Conservation (phyloP, 2,797 vertebrate species). For the Cirrhinus mrigala region DNA sequence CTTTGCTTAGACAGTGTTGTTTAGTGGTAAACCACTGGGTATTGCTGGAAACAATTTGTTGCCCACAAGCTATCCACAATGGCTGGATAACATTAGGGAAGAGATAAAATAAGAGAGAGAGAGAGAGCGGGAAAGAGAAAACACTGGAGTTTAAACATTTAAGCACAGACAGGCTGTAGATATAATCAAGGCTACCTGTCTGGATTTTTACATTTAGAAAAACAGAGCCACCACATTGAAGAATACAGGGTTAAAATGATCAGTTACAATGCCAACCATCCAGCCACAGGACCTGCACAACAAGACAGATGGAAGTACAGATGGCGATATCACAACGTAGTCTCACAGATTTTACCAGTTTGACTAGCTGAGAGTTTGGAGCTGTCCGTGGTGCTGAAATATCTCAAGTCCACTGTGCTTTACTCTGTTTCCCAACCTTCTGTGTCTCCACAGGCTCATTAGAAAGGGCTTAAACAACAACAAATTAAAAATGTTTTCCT, state of each 20-base stretch:
- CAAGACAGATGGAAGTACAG: conserved; percentile 42
- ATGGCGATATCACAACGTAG: conserved; percentile 33
- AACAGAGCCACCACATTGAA: conserved; percentile 18
- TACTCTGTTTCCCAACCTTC: background rate
- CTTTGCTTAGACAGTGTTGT: conserved; percentile 10
- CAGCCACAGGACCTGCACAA: conserved; percentile 2
- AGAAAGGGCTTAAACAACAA: conserved; percentile 23
- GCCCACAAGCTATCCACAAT: conserved; percentile 49
- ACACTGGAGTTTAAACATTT: conserved; percentile 20
- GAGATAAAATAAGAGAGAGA: background rate
- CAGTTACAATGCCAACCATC: conserved; percentile 1
- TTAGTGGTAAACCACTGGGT: conserved; percentile 22
- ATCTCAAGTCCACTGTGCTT: background rate
- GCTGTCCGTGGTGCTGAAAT: conserved; percentile 54
- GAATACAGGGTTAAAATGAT: conserved; percentile 27
- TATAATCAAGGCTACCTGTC: conserved; percentile 47
- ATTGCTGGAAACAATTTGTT: conserved; percentile 17
- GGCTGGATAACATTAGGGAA: conserved; percentile 43
- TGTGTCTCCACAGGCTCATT: background rate
- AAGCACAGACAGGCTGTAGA: conserved; percentile 28
- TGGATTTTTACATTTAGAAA: conserved; percentile 41
- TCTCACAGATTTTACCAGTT: conserved; percentile 31
- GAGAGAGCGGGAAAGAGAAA: background rate
- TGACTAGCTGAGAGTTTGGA: conserved; percentile 14
- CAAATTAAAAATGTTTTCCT: background rate